phyloP scores from a whole-genome alignment of 53 echinoderm and acorn worm species.

The Luidia sarsii region DNA sequence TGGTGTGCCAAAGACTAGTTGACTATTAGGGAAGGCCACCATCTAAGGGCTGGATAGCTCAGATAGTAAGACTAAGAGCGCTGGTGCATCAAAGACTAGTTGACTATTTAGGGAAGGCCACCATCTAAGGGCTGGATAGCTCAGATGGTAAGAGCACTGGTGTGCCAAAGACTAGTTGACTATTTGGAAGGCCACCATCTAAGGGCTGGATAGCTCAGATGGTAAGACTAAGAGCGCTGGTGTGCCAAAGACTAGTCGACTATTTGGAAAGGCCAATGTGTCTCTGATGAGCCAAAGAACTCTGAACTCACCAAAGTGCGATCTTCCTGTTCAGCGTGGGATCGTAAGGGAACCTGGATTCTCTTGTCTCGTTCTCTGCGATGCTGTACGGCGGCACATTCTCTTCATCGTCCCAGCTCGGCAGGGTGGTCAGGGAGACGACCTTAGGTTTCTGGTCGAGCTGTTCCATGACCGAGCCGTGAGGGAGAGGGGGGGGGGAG shows the following conservation, averaged over 20 bases:
- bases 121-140: no score
- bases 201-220: no score
- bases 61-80: no score
- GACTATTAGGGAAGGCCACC: no score
- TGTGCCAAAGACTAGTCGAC: neutral
- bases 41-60: no score
- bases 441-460: constrained; percentile 20
- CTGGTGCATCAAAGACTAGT: no score
- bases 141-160: no score
- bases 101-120: no score
- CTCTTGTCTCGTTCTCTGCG: constrained; percentile 37
- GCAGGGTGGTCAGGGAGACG: constrained; percentile 6
- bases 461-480: constrained; percentile 48
- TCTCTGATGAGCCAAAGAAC: neutral
- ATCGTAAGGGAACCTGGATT: constrained; percentile 71
- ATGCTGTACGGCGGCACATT: constrained; percentile 66
- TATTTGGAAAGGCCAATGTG: no score
- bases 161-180: neutral
- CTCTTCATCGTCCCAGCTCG: constrained; percentile 39
- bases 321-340: constrained; percentile 72
- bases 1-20: no score
- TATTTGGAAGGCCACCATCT: no score
- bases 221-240: neutral
- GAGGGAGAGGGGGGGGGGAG: no score
- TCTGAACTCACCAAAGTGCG: constrained; percentile 59